Conservation (phyloP, 37 sponge, comb jelly and placozoan species). For the Crambe crambe region DNA sequence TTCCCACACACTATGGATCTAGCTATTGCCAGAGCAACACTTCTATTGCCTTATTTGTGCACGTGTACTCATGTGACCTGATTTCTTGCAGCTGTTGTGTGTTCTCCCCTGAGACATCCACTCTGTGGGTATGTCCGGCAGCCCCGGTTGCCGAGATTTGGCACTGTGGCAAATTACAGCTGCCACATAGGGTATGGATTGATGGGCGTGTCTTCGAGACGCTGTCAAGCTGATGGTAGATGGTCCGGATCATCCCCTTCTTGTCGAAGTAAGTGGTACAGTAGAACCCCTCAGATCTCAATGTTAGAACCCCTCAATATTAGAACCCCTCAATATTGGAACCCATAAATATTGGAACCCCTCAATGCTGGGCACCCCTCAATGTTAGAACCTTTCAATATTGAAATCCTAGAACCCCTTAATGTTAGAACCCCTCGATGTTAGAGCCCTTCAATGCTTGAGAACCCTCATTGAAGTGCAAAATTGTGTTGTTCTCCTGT, state of each 20-base stretch:
- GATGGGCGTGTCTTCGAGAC: slow-evolving; percentile 33
- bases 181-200: slow-evolving; percentile 45
- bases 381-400: no score
- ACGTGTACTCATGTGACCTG: no score
- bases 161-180: slow-evolving; percentile 40
- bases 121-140: slow-evolving; percentile 14
- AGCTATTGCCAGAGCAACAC: no score
- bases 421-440: no score
- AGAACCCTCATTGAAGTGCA: no score
- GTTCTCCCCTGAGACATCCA: slow-evolving; percentile 6
- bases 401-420: no score
- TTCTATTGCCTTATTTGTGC: no score
- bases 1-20: no score
- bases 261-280: slow-evolving; percentile 52
- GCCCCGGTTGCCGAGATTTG: background rate
- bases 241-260: slow-evolving; percentile 63
- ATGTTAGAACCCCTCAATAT: background rate
- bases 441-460: no score
- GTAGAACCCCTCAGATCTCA: background rate
- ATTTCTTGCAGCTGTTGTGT: slow-evolving; percentile 20
- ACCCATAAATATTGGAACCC: no score
- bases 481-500: background rate
- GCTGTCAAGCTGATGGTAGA: slow-evolving; percentile 44
- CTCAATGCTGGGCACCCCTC: no score
- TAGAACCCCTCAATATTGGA: no score